phyloP scores from a whole-genome alignment of 2,113 vertebrate genomes.

The Heterocephalus glaber region DNA sequence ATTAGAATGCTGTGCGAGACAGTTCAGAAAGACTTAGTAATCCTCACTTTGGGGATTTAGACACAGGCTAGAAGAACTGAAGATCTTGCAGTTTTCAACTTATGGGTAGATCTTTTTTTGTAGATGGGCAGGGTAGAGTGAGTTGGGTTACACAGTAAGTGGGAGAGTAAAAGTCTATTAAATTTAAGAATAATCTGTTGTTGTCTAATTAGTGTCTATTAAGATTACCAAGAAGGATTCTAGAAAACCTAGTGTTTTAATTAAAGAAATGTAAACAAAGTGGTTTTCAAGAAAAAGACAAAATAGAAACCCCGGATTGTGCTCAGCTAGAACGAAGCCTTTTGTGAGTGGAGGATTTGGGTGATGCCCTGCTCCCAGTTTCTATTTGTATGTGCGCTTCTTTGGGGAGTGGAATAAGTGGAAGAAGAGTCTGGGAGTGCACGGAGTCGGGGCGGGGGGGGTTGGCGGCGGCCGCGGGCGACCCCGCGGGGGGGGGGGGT shows the following conservation, averaged over 20 bases:
- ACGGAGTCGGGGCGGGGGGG: not conserved
- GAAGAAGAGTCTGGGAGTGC: not conserved
- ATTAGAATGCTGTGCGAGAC: not conserved
- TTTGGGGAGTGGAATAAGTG: not conserved
- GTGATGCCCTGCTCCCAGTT: rapidly evolving
- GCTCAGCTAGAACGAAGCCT: rapidly evolving
- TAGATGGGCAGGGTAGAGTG: not conserved
- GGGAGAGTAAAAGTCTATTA: not conserved
- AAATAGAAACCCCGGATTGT: not conserved
- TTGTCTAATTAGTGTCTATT: not conserved
- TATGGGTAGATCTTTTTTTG: not conserved
- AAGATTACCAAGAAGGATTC: not conserved
- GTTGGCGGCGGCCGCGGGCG: no score
- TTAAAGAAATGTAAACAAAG: not conserved
- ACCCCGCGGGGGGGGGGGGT: no score
- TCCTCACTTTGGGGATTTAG: not conserved
- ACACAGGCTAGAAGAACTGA: not conserved
- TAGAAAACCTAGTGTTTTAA: not conserved
- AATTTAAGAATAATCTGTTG: not conserved
- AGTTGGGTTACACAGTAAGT: not conserved
- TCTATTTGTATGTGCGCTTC: not conserved
- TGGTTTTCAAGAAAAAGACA: not conserved
- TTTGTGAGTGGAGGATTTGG: not conserved
- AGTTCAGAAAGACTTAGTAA: not conserved
- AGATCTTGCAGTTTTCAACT: not conserved